Evolutionary conservation across 2,113 vertebrate species (phyloP), one percentile per base, ranked within the genome.

Genomic region (Cromileptes altivelis): DNA sequence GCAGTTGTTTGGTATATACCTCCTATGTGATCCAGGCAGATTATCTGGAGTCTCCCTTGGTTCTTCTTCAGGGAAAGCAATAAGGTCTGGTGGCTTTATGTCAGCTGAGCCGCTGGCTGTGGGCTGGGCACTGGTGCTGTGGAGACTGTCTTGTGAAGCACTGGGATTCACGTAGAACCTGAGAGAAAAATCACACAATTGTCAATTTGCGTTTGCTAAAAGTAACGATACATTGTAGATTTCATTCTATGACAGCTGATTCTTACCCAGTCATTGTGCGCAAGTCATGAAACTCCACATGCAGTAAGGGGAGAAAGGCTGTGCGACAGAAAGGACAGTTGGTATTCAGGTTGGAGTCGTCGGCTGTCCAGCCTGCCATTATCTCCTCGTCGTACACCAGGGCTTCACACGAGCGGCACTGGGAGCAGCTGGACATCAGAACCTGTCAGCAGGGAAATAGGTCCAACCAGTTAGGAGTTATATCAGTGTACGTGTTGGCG

Each of bases 361-460:
- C 96, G 15, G 98, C 97, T 0, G 96, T 97, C 98, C 98, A 99
- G 25, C 98, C 98, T 62, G 97, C 97, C 98, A 99, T 99, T 82
- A 99, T 98, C 94, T 99, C 98, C 94, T 99, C 98, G 73, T 99
- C 98, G 72, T 99, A 99, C 85, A 99, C 97, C 91, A 99, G 93
- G 49, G 95, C 96, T 85, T 95, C 95, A 92, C 98, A 99, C 3
- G 92, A 94, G 89, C 91, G 96, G 81, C 98, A 99, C 52, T 97
- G 97, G 62, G 98, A 99, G 90, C 98, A 99, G 85, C 98, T 99
- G 78, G 98, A 99, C 97, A 99, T 99, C 89, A 99, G 93, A 63
- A 99, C 98, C 98, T 99, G 81, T 12, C 10, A 52, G 40, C 25
- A 37, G 4, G 30, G 11, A 45, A 6, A 49, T 0, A 9, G 0